A percentile compares a stretch with the other conserved stretches of the same genome.
These are phyloP conservation scores for Lycophotia porphyrea DNA, from an alignment of 2,888 invertebrate genomes.

Conservation along the genomic window DNA sequence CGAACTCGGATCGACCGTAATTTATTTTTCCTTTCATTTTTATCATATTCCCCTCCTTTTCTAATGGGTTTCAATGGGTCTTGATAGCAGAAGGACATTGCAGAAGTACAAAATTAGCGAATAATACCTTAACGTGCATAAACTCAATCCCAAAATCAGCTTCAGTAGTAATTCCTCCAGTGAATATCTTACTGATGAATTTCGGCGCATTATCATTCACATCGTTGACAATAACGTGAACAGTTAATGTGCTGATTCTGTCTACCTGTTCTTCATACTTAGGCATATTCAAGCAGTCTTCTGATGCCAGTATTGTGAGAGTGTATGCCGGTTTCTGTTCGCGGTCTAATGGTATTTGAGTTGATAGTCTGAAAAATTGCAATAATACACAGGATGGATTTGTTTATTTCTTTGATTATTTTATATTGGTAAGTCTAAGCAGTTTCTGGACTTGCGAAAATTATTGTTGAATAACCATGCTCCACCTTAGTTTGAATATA, in stretches of 20 bases:
- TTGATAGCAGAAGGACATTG: neutral
- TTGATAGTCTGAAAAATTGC: constrained; percentile 74
- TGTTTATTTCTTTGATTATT: neutral
- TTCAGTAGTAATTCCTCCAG: constrained; percentile 98
- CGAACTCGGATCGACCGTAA: too few relatives aligned
- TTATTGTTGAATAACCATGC: too few relatives aligned
- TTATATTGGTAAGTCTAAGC: neutral
- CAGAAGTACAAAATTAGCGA: neutral
- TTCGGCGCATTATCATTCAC: constrained; percentile 97
- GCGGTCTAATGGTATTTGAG: constrained; percentile 92
- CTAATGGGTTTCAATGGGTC: too few relatives aligned
- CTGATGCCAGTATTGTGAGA: constrained; percentile 94
- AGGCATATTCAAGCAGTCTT: constrained; percentile 93
- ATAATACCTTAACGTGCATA: constrained; percentile 94
- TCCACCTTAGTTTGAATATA: neutral
- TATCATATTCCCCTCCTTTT: too few relatives aligned
- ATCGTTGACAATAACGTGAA: constrained; percentile 94
- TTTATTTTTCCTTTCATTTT: too few relatives aligned
- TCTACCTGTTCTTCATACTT: constrained; percentile 89
- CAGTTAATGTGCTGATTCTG: constrained; percentile 93
- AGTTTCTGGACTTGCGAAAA: too few relatives aligned
- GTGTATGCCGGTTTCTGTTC: constrained; percentile 93
- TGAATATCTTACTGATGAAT: constrained; percentile 95
- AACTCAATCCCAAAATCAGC: constrained; percentile 97
- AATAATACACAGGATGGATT: neutral